These are phyloP conservation scores for Limnephilus lunatus DNA, from an alignment of 2,888 invertebrate species.

Conservation along the genomic window DNA sequence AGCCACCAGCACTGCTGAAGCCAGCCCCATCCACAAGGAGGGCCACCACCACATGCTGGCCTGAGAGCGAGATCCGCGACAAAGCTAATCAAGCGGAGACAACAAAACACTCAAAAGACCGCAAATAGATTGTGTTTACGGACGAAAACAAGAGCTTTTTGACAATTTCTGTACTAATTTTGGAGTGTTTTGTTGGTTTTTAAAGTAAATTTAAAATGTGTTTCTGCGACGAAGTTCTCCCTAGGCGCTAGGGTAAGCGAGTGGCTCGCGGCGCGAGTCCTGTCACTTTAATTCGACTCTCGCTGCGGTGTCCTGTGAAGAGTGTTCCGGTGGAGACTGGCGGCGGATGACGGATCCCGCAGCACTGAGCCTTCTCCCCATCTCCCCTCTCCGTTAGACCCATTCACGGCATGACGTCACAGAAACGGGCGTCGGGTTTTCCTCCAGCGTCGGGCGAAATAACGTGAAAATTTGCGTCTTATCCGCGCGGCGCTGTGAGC, in stretches of 20 bases:
- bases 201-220: neutral
- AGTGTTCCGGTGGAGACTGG: conserved; percentile 39
- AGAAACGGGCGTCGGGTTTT: conserved; percentile 38
- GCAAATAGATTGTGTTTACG: neutral
- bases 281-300: conserved; percentile 24
- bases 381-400: conserved; percentile 39
- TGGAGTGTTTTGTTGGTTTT: neutral
- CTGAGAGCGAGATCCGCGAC: neutral
- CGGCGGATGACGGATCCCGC: conserved; percentile 44
- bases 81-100: neutral
- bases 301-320: conserved; percentile 18
- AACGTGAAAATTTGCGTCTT: neutral
- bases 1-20: conserved; percentile 72
- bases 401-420: conserved; percentile 65
- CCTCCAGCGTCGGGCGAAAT: conserved; percentile 37
- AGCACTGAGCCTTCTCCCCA: conserved; percentile 47
- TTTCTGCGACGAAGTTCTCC: neutral
- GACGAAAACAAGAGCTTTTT: neutral
- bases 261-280: conserved; percentile 27
- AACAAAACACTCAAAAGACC: neutral
- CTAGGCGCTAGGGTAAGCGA: neutral
- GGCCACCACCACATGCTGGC: conserved; percentile 57
- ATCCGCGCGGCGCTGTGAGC: conserved; percentile 46
- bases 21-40: conserved; percentile 59
- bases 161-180: neutral